phyloP scores from a whole-genome alignment of 2,797 vertebrate genomes.

The Protonibea diacanthus region DNA sequence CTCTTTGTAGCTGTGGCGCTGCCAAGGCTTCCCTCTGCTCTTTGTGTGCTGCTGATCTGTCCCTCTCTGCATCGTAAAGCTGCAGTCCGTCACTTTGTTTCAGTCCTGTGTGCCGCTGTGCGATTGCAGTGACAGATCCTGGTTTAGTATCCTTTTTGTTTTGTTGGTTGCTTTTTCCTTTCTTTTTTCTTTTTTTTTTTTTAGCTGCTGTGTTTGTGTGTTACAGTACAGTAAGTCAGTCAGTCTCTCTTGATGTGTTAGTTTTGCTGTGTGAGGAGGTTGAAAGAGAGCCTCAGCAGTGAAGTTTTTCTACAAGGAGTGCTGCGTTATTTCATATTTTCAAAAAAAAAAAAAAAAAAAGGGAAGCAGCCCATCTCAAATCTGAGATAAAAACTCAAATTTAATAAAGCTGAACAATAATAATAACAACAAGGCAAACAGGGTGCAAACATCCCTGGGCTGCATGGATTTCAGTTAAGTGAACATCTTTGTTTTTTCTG shows the following conservation, averaged over 20 bases:
- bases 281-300: constrained; percentile 15
- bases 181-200: constrained; percentile 32
- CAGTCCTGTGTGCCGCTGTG: constrained; percentile 45
- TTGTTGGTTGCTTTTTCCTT: constrained; percentile 18
- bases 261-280: constrained; percentile 27
- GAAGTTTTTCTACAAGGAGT: background rate
- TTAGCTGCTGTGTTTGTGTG: constrained; percentile 56
- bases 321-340: background rate
- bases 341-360: background rate
- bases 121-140: constrained; percentile 52
- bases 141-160: constrained; percentile 15
- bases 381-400: background rate
- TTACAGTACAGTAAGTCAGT: constrained; percentile 22
- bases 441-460: background rate
- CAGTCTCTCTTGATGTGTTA: constrained; percentile 35
- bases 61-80: constrained; percentile 57
- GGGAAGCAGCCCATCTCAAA: constrained; percentile 8
- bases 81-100: constrained; percentile 49
- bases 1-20: constrained; percentile 62
- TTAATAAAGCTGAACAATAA: background rate
- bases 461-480: background rate
- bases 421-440: background rate
- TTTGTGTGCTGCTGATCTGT: constrained; percentile 59
- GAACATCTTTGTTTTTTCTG: background rate
- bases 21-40: constrained; percentile 67